Evolutionary conservation across 2,888 invertebrate species (phyloP), one percentile per base, ranked within the genome.

Genomic region (Xestobium rufovillosum): DNA sequence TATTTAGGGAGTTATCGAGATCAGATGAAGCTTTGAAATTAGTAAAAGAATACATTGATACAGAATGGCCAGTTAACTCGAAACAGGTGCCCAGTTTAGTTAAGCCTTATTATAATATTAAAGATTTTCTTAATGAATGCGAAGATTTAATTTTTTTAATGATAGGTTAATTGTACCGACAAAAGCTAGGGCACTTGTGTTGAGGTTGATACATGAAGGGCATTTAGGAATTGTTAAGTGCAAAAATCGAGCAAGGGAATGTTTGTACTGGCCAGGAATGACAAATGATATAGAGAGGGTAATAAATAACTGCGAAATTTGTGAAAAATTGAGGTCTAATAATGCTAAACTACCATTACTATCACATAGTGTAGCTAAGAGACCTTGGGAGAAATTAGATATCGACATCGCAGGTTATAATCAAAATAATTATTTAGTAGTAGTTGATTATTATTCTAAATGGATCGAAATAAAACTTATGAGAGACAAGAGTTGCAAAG

Each of bases 361-460:
- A n/a, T 19, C 6, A 19, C 23, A 19, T 19, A 8, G 6, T n/a
- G n/a, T n/a, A 8, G 23, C 23, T n/a, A 19, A 34, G 12, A 19
- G 34, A 6, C 43, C 43, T 13, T 47, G 38, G 39, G 33, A 47
- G 36, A 47, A 48, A 41, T 33, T 45, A 9, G 42, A 38, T 3
- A 34, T 37, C 3, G 43, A 47, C 26, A 34, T 45, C 12, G 43
- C 42, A 14, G 45, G 35, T 27, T 19, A 34, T 19, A 14, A 34
- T 9, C 36, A 15, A 2, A 38, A 16, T 3, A 36, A 40, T 17
- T 49, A 47, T 38, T 39, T 53, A 25, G 29, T 53, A 12, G 39
- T 53, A 9, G 34, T 48, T 9, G 53, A 57, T 39, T 51, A 48
- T 40, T 42, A 45, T 31, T 39, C 42, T 3, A 53, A 50, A 32